Evolutionary conservation across 2,113 vertebrate genomes (phyloP).

Genomic region (Malurus alboscapulatus): DNA sequence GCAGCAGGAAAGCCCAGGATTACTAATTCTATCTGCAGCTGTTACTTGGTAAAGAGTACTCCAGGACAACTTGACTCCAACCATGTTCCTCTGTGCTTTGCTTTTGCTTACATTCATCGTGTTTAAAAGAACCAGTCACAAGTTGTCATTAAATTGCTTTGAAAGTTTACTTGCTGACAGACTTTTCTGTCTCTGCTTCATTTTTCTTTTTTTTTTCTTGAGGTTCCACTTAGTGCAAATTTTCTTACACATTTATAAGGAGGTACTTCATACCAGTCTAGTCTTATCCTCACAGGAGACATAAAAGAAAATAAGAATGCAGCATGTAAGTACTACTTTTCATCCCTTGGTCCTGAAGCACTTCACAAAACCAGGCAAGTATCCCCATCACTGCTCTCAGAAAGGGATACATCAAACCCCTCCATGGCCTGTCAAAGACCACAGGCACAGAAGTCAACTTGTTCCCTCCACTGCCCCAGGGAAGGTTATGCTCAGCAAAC

Average conservation of each 20-base stretch:
- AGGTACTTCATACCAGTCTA: background rate
- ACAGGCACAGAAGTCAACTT: background rate
- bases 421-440: background rate
- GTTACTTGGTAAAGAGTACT: background rate
- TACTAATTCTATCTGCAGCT: background rate
- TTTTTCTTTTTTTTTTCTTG: background rate
- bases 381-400: background rate
- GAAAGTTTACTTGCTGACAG: background rate
- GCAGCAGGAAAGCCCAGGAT: background rate
- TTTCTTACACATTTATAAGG: background rate
- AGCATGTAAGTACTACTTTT: background rate
- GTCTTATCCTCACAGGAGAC: background rate
- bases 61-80: background rate
- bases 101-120: background rate
- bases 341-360: background rate
- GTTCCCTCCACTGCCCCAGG: background rate
- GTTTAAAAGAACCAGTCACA: background rate
- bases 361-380: background rate
- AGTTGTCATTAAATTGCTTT: slow-evolving; percentile 9
- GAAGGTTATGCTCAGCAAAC: background rate
- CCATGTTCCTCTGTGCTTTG: background rate
- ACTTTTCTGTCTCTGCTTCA: background rate
- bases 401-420: background rate
- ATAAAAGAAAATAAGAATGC: background rate
- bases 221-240: background rate